Conservation (phyloP, 2,797 vertebrate genomes). For the Tinamus major region DNA sequence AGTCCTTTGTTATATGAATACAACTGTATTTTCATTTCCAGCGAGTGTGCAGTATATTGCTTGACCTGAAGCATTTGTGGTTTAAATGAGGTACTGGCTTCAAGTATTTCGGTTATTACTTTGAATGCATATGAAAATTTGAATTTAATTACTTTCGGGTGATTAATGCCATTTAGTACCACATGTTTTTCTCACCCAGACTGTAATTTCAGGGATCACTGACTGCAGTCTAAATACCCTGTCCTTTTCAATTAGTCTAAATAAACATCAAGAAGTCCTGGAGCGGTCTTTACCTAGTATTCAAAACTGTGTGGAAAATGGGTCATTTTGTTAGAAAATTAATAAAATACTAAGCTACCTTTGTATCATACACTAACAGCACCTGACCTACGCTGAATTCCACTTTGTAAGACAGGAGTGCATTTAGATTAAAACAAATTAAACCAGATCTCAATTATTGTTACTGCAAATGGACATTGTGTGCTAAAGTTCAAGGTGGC, state of each 20-base stretch:
- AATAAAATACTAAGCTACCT: background rate
- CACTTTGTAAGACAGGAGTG: background rate
- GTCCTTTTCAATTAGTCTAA: background rate
- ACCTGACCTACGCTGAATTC: background rate
- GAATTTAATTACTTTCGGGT: background rate
- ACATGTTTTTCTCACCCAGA: background rate
- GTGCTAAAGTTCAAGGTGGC: background rate
- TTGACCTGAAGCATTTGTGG: background rate
- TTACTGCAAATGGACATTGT: background rate
- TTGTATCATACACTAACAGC: background rate
- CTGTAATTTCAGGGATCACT: background rate
- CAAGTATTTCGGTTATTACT: background rate
- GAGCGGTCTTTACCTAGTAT: background rate
- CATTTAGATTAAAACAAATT: background rate
- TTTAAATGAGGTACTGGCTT: background rate
- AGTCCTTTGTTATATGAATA: background rate
- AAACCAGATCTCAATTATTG: background rate
- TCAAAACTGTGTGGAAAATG: background rate
- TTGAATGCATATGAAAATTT: background rate
- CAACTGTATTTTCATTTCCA: background rate
- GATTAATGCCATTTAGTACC: background rate
- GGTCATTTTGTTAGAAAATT: background rate
- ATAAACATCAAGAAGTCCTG: background rate
- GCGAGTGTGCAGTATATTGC: background rate
- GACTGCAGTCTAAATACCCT: background rate